Evolutionary conservation across 2,797 vertebrate species (phyloP).

Genomic region (Bradypodion ventrale): DNA sequence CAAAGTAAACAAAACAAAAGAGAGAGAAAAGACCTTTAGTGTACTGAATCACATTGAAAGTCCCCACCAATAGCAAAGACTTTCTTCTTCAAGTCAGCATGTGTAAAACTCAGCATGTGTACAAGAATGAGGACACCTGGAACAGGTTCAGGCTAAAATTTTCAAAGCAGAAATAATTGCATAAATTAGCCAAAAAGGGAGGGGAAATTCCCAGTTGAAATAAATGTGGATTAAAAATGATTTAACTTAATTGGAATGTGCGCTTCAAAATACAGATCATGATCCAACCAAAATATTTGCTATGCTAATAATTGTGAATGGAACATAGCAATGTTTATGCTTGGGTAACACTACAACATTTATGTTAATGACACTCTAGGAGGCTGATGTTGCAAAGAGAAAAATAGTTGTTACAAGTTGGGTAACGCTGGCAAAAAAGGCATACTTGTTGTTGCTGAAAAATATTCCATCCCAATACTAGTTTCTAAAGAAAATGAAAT

Average conservation of each 20-base stretch:
- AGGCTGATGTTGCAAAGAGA: neutral
- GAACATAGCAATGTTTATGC: neutral
- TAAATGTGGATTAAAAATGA: neutral
- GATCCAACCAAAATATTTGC: neutral
- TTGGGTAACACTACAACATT: neutral
- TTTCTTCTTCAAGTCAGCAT: no score
- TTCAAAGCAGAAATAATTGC: neutral
- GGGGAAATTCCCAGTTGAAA: neutral
- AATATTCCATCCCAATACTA: constrained; percentile 56
- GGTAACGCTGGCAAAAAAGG: constrained; percentile 48
- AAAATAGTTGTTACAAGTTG: neutral
- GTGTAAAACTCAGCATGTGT: no score
- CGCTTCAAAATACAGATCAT: constrained; percentile 32
- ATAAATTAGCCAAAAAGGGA: neutral
- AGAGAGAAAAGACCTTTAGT: no score
- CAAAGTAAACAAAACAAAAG: no score
- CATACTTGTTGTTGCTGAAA: constrained; percentile 62
- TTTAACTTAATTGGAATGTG: constrained; percentile 16
- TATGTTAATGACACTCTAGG: neutral
- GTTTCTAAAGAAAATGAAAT: constrained; percentile 49
- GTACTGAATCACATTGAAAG: no score
- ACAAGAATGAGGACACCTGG: no score
- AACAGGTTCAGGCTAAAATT: neutral
- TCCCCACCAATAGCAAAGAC: no score
- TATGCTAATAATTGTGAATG: neutral